Evolutionary conservation across 2,113 vertebrate species (phyloP).

Genomic region (Ameiurus melas): DNA sequence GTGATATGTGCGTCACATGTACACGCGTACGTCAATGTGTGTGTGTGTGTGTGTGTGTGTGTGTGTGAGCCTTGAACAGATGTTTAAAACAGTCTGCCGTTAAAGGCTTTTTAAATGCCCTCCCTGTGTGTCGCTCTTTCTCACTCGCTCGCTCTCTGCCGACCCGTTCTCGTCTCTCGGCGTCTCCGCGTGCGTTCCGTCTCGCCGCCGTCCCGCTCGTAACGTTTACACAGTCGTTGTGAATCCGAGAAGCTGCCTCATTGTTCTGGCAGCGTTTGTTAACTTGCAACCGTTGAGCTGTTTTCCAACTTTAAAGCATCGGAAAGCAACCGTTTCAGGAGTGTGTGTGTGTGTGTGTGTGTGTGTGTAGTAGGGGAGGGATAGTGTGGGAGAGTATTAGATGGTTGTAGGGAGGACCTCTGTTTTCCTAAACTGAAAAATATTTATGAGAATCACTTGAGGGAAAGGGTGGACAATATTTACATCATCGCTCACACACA

Average conservation of each 20-base stretch:
- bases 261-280: neutral
- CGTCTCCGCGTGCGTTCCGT: neutral
- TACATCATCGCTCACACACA: neutral
- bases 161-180: neutral
- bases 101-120: constrained; percentile 28
- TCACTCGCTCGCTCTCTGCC: neutral
- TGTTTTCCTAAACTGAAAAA: constrained; percentile 51
- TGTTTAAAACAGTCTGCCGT: constrained; percentile 49
- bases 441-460: constrained; percentile 38
- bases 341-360: constrained; percentile 16
- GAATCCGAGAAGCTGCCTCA: constrained; percentile 10
- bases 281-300: constrained; percentile 9
- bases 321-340: constrained; percentile 4
- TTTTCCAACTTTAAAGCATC: constrained; percentile 14
- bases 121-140: neutral
- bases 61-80: constrained; percentile 49
- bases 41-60: constrained; percentile 9
- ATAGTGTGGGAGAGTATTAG: neutral
- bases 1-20: neutral
- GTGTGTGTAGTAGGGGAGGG: constrained; percentile 14
- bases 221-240: constrained; percentile 17
- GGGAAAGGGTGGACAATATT: constrained; percentile 43
- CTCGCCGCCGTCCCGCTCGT: neutral
- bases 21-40: neutral
- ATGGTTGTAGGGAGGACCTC: constrained; percentile 45